These are phyloP conservation scores for Thymelicus lineola DNA, from an alignment of 2,888 invertebrate genomes.

Conservation along the genomic window DNA sequence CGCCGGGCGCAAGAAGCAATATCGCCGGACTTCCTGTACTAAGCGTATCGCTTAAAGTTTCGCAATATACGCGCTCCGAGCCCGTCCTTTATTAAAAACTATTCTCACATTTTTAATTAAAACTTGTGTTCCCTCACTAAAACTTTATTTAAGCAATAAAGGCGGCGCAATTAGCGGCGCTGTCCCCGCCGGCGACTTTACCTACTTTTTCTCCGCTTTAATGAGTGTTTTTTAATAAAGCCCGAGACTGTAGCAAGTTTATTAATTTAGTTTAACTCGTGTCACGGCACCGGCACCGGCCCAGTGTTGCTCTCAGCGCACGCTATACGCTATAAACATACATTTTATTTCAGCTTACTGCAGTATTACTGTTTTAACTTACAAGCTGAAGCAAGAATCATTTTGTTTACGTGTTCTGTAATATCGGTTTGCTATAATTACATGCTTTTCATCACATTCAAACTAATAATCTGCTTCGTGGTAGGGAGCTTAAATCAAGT, in stretches of 20 bases:
- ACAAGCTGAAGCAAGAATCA: conserved; percentile 19
- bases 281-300: conserved; percentile 71
- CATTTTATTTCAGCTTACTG: conserved; percentile 65
- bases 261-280: conserved; percentile 84
- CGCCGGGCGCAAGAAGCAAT: conserved; percentile 60
- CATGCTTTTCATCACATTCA: no score
- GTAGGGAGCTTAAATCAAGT: no score
- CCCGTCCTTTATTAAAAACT: conserved; percentile 85
- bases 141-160: conserved; percentile 86
- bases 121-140: conserved; percentile 84
- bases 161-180: conserved; percentile 84
- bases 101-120: conserved; percentile 86
- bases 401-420: no score
- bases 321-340: conserved; percentile 62
- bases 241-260: conserved; percentile 80
- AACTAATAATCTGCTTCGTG: no score
- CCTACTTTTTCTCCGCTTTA: conserved; percentile 84
- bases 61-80: conserved; percentile 82
- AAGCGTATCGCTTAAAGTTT: conserved; percentile 83
- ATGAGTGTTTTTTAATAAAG: conserved; percentile 85
- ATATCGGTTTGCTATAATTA: no score
- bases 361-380: conserved; percentile 51
- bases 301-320: conserved; percentile 51
- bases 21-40: conserved; percentile 79
- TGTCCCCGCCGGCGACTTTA: conserved; percentile 85